Conservation (phyloP, 2,113 vertebrate species). For the Probosciger aterrimus region DNA sequence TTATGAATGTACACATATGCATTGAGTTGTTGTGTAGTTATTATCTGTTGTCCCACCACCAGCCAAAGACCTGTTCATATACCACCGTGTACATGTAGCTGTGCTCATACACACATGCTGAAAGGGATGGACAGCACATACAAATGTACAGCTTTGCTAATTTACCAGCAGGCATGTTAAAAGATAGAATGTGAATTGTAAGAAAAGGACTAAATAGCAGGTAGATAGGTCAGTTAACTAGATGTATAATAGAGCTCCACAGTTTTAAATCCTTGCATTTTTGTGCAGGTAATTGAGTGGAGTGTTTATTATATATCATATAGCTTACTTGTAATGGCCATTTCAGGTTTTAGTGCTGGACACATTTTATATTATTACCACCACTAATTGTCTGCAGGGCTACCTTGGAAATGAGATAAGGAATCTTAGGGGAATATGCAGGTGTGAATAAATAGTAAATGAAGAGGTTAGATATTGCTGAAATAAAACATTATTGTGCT, state of each 20-base stretch:
- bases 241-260: neutral
- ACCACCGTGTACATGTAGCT: neutral
- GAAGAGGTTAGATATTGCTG: constrained; percentile 15
- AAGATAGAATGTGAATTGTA: neutral
- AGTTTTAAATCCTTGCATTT: constrained; percentile 47
- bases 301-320: constrained; percentile 53
- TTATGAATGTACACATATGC: neutral
- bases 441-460: constrained; percentile 31
- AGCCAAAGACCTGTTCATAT: neutral
- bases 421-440: constrained; percentile 39
- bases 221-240: constrained; percentile 26
- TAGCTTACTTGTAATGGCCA: constrained; percentile 41
- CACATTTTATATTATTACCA: constrained; percentile 51
- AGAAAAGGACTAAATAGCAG: neutral
- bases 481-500: constrained; percentile 32
- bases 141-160: neutral
- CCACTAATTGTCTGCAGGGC: constrained; percentile 54
- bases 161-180: neutral
- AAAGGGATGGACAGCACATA: neutral
- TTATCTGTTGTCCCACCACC: neutral
- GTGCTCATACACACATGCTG: neutral
- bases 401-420: constrained; percentile 44
- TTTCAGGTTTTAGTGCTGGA: constrained; percentile 47
- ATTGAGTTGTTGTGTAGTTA: neutral
- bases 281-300: constrained; percentile 48